These are phyloP conservation scores for Archocentrus centrarchus DNA, from an alignment of 2,113 vertebrate genomes.

Conservation along the genomic window DNA sequence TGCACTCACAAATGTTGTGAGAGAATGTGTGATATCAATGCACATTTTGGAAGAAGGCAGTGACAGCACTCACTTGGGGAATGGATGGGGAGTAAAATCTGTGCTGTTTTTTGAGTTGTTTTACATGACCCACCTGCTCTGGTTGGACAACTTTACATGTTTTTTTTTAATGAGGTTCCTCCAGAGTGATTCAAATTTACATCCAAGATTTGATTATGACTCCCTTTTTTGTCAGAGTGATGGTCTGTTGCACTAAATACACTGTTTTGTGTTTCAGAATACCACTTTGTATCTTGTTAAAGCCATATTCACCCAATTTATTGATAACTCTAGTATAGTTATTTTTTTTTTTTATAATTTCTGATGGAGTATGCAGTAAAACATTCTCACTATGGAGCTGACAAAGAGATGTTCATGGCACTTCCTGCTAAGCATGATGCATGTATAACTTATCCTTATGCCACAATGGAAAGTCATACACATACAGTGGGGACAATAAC, in stretches of 20 bases:
- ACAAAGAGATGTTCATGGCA: neutral
- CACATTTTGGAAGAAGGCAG: constrained; percentile 16
- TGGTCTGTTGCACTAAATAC: neutral
- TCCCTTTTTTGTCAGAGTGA: neutral
- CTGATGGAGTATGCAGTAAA: neutral
- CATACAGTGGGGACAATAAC: neutral
- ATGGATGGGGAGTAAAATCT: constrained; percentile 32
- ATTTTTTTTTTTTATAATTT: neutral
- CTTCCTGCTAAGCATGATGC: neutral
- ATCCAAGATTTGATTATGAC: neutral
- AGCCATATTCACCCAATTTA: neutral
- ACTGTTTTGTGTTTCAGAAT: neutral
- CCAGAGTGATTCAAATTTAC: neutral
- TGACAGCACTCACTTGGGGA: constrained; percentile 45
- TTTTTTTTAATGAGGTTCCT: neutral
- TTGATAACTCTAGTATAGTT: neutral
- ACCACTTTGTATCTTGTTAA: neutral
- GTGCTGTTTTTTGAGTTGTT: neutral
- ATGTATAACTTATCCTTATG: neutral
- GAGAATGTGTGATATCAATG: neutral
- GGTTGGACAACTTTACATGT: neutral
- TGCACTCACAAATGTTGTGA: constrained; percentile 14
- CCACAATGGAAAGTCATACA: neutral
- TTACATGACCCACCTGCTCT: neutral
- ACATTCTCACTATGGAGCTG: neutral